Evolutionary conservation across 2,797 vertebrate genomes (phyloP).

Genomic region (Pipistrellus nathusii): DNA sequence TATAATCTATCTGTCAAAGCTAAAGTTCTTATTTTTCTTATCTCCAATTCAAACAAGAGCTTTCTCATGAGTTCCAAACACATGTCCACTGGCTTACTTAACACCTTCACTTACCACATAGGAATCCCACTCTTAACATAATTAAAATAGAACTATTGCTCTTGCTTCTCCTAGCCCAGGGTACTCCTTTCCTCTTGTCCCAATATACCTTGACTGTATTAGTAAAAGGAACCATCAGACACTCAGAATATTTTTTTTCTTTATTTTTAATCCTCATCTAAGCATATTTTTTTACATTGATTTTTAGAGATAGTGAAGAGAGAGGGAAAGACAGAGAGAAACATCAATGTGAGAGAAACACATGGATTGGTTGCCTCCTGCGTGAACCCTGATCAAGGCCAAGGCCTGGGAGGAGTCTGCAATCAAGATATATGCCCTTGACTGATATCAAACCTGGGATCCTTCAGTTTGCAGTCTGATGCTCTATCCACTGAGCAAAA

Average conservation of each 20-base stretch:
- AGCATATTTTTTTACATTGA: too few relatives aligned
- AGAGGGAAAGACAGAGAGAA: too few relatives aligned
- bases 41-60: not conserved
- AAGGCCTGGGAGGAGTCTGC: too few relatives aligned
- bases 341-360: too few relatives aligned
- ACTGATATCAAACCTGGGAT: too few relatives aligned
- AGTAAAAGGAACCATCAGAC: not conserved
- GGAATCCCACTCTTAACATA: not conserved
- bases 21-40: not conserved
- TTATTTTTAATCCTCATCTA: not conserved
- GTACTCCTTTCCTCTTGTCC: not conserved
- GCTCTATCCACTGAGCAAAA: too few relatives aligned
- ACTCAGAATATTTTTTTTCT: not conserved
- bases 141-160: not conserved
- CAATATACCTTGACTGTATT: not conserved
- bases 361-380: too few relatives aligned
- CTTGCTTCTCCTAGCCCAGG: not conserved
- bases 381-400: too few relatives aligned
- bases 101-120: not conserved
- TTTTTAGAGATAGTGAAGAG: too few relatives aligned
- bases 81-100: not conserved
- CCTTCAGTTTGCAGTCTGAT: too few relatives aligned
- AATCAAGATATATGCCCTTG: too few relatives aligned
- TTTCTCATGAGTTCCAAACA: not conserved
- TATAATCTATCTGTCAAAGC: not conserved